Evolutionary conservation across 1,140 invertebrate genomes (phyloP), one percentile per base, ranked within the genome.

Genomic region (Hycleus cichorii): DNA sequence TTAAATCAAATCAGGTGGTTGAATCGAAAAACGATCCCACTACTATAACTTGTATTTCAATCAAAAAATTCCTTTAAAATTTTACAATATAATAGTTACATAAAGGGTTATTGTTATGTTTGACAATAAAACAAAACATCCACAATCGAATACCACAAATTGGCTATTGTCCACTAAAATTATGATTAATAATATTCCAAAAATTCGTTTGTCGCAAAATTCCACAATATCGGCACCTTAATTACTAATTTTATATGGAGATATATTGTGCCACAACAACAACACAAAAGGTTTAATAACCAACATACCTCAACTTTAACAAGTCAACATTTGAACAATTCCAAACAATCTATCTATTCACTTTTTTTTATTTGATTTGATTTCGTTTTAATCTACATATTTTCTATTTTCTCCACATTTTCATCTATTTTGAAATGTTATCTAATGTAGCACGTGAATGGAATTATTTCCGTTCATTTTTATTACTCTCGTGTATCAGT

Each of bases 211-310:
- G 53, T 46, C 59, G 62, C 49, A 43, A 45, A 57, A 65, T 67
- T 63, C 64, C 64, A 47, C 44, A 48, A 45, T 46, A 45, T 50
- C 46, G 57, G 45, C 57, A 54, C 68, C 68, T 70, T 70, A 68
- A 69, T 70, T 70, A 70, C 62, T 64, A 59, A 69, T 69, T 70
- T 66, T 69, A 59, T 47, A 32, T 32, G 32, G 32, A 7, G 7
- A 32, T 32, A 32, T 32, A 32, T 4, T 5, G 32, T 5, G 32
- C 4, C 7, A 32, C 32, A 32, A 32, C 32, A 32, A 32, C 7
- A 32, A 47, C 58, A 59, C 68, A 68, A 70, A 70, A 69, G 68
- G 59, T 70, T 70, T 69, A 70, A 70, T 70, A 70, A 70, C 64
- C 62, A 62, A 66, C 65, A 67, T 70, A 69, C 66, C 63, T 50